Percentiles rank a stretch among this genome's conserved stretches.
phyloP scores from a whole-genome alignment of 2,113 vertebrate genomes.

The Cyanistes caeruleus region DNA sequence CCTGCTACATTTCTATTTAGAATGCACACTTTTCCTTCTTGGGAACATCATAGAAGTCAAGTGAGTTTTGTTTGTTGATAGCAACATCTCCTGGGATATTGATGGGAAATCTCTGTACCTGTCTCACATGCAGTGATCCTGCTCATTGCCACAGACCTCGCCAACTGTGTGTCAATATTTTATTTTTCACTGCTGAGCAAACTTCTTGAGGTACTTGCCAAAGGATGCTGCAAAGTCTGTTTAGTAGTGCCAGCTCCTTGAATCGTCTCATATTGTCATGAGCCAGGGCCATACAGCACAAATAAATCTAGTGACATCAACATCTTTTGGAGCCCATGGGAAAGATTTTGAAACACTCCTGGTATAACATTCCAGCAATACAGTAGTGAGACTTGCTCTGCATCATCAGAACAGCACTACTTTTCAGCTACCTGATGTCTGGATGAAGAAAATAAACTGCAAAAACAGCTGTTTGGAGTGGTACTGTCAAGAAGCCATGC shows the following conservation, averaged over 20 bases:
- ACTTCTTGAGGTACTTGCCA: not conserved
- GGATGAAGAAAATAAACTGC: not conserved
- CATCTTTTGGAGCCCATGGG: not conserved
- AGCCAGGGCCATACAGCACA: not conserved
- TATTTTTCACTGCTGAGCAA: not conserved
- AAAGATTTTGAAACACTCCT: not conserved
- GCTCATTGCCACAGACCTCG: not conserved
- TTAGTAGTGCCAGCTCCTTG: not conserved
- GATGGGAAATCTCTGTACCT: not conserved
- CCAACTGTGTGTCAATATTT: not conserved
- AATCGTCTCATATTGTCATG: not conserved
- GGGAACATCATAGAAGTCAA: not conserved
- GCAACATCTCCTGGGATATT: not conserved
- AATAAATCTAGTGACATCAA: not conserved
- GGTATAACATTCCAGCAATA: not conserved
- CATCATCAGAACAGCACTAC: not conserved
- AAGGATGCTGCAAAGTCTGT: not conserved
- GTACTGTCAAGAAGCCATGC: not conserved
- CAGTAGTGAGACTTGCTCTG: not conserved
- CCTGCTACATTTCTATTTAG: not conserved
- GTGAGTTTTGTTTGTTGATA: not conserved
- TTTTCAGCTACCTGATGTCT: not conserved
- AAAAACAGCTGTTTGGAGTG: not conserved
- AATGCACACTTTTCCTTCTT: not conserved
- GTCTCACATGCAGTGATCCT: not conserved